These are phyloP conservation scores for Zhuqinia jingwanae DNA, from an alignment of 2,888 invertebrate species.

Conservation along the genomic window DNA sequence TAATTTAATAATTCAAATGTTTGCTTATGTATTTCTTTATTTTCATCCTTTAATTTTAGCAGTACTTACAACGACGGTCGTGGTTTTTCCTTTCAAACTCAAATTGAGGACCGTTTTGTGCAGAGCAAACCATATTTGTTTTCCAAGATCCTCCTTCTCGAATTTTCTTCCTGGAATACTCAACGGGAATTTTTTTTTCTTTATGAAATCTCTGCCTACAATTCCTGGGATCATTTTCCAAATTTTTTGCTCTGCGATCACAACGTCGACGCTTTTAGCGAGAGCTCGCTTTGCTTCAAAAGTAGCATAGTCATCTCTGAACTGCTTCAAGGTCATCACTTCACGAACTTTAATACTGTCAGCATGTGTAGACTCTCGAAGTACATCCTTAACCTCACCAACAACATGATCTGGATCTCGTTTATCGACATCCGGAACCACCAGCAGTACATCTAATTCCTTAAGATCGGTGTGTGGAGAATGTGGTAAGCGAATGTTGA, in stretches of 20 bases:
- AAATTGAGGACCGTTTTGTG: constrained; percentile 76
- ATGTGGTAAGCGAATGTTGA: constrained; percentile 75
- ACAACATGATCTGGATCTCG: constrained; percentile 75
- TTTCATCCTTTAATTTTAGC: no score
- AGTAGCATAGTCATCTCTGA: constrained; percentile 76
- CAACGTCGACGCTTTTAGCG: constrained; percentile 73
- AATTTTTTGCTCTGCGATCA: constrained; percentile 73
- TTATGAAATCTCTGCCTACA: constrained; percentile 76
- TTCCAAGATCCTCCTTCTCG: constrained; percentile 57
- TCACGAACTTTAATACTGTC: constrained; percentile 74
- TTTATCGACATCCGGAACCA: constrained; percentile 74
- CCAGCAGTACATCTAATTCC: constrained; percentile 74
- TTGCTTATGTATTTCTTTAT: no score
- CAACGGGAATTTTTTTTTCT: constrained; percentile 76
- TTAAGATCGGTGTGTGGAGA: constrained; percentile 63
- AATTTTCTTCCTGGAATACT: constrained; percentile 71
- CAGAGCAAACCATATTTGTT: constrained; percentile 72
- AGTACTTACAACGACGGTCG: constrained; percentile 74
- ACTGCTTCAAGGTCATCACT: constrained; percentile 76
- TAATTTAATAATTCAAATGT: no score
- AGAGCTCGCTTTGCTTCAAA: constrained; percentile 76
- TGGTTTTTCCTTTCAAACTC: constrained; percentile 71
- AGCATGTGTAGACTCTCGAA: constrained; percentile 52
- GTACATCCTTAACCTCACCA: constrained; percentile 72
- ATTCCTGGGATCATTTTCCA: constrained; percentile 74